Evolutionary conservation across 2,888 invertebrate genomes (phyloP).

Genomic region (Tuberolachnus salignus): DNA sequence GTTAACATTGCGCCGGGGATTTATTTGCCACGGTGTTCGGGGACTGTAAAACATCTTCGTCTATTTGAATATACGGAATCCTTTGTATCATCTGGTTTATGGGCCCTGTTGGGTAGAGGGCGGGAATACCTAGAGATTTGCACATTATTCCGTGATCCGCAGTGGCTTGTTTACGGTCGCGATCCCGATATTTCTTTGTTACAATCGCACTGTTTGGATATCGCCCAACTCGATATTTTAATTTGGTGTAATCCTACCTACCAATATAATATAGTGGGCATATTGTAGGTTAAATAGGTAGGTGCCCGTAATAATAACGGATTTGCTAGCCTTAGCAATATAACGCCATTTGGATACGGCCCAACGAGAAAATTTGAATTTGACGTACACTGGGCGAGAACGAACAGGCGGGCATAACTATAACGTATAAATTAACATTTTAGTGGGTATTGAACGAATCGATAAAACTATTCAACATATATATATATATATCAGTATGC

Average conservation of each 20-base stretch:
- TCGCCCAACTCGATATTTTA: slow-evolving; percentile 1
- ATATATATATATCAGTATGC: no score
- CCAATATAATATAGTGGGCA: no score
- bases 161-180: slow-evolving; percentile 18
- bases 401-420: no score
- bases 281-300: no score
- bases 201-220: slow-evolving; percentile 8
- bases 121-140: slow-evolving; percentile 4
- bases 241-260: background rate
- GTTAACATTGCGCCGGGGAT: slow-evolving; percentile 28
- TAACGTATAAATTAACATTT: no score
- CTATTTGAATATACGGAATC: slow-evolving; percentile 9
- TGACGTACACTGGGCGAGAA: no score
- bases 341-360: no score
- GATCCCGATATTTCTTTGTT: slow-evolving; percentile 2
- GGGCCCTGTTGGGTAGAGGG: background rate
- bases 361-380: no score
- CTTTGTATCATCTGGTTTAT: background rate
- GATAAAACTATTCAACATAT: no score
- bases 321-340: no score
- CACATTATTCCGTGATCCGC: background rate
- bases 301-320: no score
- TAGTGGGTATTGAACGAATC: no score
- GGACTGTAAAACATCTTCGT: slow-evolving; percentile 34
- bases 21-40: slow-evolving; percentile 24